Conservation (phyloP, 53 echinoderm and acorn worm genomes). For the Henricia sp. region DNA sequence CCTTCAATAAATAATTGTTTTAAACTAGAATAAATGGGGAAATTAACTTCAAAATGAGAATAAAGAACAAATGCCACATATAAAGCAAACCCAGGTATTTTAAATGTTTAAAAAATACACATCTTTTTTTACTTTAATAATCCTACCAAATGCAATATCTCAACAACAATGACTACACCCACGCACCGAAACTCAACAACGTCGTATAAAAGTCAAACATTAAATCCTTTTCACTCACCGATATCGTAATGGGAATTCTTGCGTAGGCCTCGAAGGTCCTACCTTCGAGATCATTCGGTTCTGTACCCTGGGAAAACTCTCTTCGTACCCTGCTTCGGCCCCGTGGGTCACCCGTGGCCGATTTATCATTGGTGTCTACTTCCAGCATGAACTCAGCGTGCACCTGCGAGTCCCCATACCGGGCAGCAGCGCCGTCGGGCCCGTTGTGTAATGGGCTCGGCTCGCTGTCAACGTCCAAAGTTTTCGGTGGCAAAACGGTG, state of each 20-base stretch:
- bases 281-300: background rate
- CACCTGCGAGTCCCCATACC: constrained; percentile 1
- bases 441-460: constrained; percentile 1
- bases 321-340: constrained; percentile 45
- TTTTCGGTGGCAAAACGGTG: constrained; percentile 28
- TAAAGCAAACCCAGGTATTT: too few species aligned
- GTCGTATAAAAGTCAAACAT: background rate
- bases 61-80: too few species aligned
- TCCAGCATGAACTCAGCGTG: constrained; percentile 31
- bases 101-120: too few species aligned
- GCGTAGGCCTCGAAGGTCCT: constrained; percentile 47
- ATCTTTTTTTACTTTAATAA: too few species aligned
- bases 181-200: background rate
- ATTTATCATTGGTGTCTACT: constrained; percentile 4
- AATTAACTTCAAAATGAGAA: too few species aligned
- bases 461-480: background rate
- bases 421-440: background rate
- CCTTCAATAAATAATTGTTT: too few species aligned
- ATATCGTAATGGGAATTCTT: constrained; percentile 50
- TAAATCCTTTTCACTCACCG: constrained; percentile 54
- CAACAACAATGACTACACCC: background rate
- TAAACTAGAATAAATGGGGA: too few species aligned
- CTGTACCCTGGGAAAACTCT: background rate
- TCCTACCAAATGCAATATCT: background rate
- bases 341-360: constrained; percentile 16